Evolutionary conservation across 2,797 vertebrate genomes (phyloP).

Genomic region (Mico argentatus): DNA sequence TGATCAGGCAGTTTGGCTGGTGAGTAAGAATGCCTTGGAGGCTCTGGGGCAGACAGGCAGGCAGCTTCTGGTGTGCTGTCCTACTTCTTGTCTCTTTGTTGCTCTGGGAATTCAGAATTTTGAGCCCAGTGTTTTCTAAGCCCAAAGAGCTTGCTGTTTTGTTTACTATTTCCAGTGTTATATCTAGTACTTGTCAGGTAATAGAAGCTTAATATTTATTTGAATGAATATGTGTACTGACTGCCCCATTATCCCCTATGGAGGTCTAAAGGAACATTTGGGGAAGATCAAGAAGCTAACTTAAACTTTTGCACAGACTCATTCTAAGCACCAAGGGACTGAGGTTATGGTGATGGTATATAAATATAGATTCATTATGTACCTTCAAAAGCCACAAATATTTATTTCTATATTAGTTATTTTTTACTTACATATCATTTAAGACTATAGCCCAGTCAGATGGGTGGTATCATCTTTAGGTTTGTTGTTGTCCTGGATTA

Average conservation of each 20-base stretch:
- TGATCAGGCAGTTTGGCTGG: not conserved
- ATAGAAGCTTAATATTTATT: not conserved
- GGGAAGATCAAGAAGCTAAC: not conserved
- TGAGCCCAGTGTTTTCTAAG: not conserved
- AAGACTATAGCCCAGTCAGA: not conserved
- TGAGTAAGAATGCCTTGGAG: no score
- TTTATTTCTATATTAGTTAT: not conserved
- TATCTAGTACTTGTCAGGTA: not conserved
- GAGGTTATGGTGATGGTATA: not conserved
- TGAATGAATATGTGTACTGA: not conserved
- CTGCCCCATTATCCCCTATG: not conserved
- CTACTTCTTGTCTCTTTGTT: not conserved
- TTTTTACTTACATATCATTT: not conserved
- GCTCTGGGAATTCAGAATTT: not conserved
- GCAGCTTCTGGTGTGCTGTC: not conserved
- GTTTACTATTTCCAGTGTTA: not conserved
- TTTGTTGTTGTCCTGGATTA: not conserved
- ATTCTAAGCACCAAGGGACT: not conserved
- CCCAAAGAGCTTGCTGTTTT: not conserved
- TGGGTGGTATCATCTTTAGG: not conserved
- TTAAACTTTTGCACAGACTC: not conserved
- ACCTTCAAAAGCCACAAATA: not conserved
- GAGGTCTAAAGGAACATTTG: not conserved
- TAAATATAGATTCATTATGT: not conserved
- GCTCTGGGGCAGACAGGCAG: not conserved